Evolutionary conservation across 2,797 vertebrate species (phyloP).

Genomic region (Sus cebifrons): DNA sequence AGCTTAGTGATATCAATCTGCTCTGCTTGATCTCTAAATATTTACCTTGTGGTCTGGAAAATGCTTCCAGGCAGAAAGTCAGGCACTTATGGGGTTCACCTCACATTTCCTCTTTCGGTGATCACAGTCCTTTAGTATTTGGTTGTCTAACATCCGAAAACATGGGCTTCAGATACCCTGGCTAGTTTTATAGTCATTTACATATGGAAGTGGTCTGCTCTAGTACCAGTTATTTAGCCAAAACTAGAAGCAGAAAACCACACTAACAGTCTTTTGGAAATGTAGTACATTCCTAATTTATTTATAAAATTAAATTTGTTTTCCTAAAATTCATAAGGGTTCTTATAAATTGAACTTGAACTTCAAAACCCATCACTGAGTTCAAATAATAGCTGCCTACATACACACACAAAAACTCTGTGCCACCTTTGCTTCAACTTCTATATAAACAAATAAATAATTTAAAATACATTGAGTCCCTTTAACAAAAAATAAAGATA

Average conservation of each 20-base stretch:
- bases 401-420: not conserved
- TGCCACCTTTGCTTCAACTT: not conserved
- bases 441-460: not conserved
- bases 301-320: not conserved
- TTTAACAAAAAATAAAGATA: conserved; percentile 34
- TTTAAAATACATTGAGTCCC: not conserved
- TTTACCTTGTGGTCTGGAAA: not conserved
- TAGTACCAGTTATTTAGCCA: not conserved
- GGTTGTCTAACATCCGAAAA: not conserved
- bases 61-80: not conserved
- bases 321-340: conserved; percentile 27
- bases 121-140: not conserved
- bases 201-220: not conserved
- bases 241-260: not conserved
- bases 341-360: conserved; percentile 60
- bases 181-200: not conserved
- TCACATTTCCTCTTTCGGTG: not conserved
- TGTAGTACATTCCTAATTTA: not conserved
- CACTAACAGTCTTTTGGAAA: not conserved
- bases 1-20: not conserved
- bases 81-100: not conserved
- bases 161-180: not conserved
- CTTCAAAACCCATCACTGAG: conserved; percentile 16
- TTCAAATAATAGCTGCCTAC: not conserved
- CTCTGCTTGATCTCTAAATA: not conserved